Evolutionary conservation across 2,113 vertebrate species (phyloP).

Genomic region (Sylvietta virens): DNA sequence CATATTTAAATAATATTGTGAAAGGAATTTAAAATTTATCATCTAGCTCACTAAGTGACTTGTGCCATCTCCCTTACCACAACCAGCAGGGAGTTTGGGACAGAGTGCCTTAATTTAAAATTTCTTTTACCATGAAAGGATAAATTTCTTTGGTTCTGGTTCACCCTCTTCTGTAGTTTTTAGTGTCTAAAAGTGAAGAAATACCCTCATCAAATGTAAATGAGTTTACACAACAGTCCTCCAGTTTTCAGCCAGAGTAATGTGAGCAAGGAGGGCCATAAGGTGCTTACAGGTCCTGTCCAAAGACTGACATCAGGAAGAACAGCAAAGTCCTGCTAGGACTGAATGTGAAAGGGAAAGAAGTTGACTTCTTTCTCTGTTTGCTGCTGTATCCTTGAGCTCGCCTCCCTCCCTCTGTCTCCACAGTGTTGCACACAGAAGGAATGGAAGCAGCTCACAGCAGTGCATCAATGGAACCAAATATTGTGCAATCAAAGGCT

Average conservation of each 20-base stretch:
- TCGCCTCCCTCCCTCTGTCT: not conserved
- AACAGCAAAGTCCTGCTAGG: not conserved
- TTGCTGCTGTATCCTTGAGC: not conserved
- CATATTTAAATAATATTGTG: slow-evolving; percentile 63
- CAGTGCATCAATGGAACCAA: not conserved
- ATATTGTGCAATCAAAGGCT: not conserved
- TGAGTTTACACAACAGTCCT: not conserved
- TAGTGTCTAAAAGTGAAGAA: not conserved
- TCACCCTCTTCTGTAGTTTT: not conserved
- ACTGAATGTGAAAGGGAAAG: not conserved
- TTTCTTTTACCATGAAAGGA: slow-evolving; percentile 38
- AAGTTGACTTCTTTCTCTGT: not conserved
- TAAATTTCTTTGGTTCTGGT: not conserved
- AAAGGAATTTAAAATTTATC: slow-evolving; percentile 44
- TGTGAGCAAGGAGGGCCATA: not conserved
- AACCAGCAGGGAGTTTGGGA: slow-evolving; percentile 23
- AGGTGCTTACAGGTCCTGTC: not conserved
- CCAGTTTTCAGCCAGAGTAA: not conserved
- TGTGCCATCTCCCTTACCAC: slow-evolving; percentile 2
- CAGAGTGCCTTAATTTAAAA: slow-evolving; percentile 36
- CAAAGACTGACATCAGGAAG: not conserved
- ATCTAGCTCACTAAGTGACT: not conserved
- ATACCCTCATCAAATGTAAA: not conserved
- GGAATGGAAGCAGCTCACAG: not conserved
- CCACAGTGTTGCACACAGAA: not conserved